Base-by-base conservation (phyloP, 1,140 invertebrate genomes). In the Ruditapes philippinarum region DNA sequence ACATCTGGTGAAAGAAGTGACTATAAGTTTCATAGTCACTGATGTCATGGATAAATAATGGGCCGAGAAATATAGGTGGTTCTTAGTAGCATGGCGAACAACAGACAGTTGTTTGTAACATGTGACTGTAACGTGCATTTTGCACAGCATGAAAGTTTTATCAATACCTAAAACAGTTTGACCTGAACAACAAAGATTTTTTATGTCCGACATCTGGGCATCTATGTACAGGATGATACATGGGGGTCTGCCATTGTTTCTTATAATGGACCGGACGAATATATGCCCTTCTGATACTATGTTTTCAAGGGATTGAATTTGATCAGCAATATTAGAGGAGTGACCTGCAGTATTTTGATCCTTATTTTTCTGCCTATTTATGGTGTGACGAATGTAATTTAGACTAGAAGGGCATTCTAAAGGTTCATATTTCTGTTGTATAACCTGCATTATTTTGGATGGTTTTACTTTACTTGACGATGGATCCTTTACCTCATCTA, bases 41-140 rank as follows among this genome's bases (percentile, higher is more conserved):
- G 33, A 1, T 60, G 57, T 81, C 78, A 45, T 81, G 78, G 22
- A 60, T 60, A 49, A 49, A 78, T n/a, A 49, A 49, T 28, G 49
- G 49, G 25, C 54, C 78, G n/a, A 81, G 0, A 33, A 36, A 60
- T 36, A 81, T 12, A 22, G 78, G 49, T 9, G 54, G 49, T 33
- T 81, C 22, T 28, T 7, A n/a, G 17, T n/a, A n/a, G n/a, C n/a
- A n/a, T n/a, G n/a, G n/a, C n/a, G n/a, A n/a, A n/a, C n/a, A n/a
- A n/a, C n/a, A n/a, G n/a, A n/a, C n/a, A n/a, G n/a, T n/a, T n/a
- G n/a, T n/a, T n/a, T n/a, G n/a, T n/a, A n/a, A n/a, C n/a, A n/a
- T n/a, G n/a, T n/a, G n/a, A 83, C 60, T 9, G 80, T 83, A 5
- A 83, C 62, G 38, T 83, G 80, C 62, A 83, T 65, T 22, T 83